Percentiles rank a stretch among this genome's conserved stretches.
Evolutionary conservation across 2,888 invertebrate genomes (phyloP).

Genomic region (Folsomia candida): DNA sequence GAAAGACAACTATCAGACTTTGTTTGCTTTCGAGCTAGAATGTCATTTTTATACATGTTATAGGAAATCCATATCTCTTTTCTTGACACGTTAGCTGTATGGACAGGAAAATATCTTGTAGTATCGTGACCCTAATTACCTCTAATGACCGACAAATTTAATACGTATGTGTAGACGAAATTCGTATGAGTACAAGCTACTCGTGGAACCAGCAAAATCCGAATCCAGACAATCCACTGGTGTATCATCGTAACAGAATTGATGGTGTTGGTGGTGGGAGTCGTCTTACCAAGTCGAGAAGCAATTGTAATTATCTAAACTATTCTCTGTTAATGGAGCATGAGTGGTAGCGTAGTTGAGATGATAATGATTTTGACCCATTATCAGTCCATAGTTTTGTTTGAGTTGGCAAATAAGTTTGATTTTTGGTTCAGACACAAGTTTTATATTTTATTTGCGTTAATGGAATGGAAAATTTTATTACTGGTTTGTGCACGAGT

Average conservation of each 20-base stretch:
- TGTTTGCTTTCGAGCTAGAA: too few relatives aligned
- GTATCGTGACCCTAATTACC: too few relatives aligned
- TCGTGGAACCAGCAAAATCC: slow-evolving; percentile 49
- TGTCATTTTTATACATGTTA: too few relatives aligned
- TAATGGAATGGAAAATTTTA: neutral
- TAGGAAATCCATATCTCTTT: too few relatives aligned
- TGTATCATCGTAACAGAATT: neutral
- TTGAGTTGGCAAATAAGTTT: too few relatives aligned
- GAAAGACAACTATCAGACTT: too few relatives aligned
- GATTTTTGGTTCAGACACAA: too few relatives aligned
- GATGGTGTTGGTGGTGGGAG: neutral
- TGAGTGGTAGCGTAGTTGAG: neutral
- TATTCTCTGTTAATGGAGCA: neutral
- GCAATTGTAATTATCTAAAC: slow-evolving; percentile 11
- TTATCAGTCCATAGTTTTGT: neutral
- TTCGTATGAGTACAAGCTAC: slow-evolving; percentile 46
- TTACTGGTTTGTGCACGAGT: neutral
- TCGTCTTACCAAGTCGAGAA: slow-evolving; percentile 7
- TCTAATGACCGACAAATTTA: too few relatives aligned
- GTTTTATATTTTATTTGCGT: neutral
- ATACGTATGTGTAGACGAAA: too few relatives aligned
- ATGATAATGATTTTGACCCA: neutral
- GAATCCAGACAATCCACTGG: slow-evolving; percentile 45
- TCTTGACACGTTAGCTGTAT: too few relatives aligned
- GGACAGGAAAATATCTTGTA: too few relatives aligned